phyloP scores from a whole-genome alignment of 2,113 vertebrate genomes.

The Sminthopsis crassicaudata region DNA sequence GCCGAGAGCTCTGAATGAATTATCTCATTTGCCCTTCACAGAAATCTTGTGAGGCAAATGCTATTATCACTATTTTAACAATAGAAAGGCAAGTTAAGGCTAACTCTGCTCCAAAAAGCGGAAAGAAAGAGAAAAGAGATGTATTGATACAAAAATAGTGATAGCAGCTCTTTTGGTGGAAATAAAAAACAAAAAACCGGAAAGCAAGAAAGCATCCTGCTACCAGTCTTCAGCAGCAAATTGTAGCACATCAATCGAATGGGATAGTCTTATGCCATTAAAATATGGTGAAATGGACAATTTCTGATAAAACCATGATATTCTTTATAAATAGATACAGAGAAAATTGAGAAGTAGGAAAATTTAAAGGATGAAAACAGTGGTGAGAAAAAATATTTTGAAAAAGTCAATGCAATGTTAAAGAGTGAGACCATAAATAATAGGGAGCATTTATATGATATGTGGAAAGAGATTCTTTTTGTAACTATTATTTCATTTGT shows the following conservation, averaged over 20 bases:
- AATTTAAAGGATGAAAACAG: too few species aligned
- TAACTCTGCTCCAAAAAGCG: neutral
- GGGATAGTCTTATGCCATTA: too few species aligned
- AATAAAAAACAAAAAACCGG: too few species aligned
- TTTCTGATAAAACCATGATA: too few species aligned
- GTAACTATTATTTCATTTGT: too few species aligned
- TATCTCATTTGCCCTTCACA: neutral
- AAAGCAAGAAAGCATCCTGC: neutral
- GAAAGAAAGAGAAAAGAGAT: neutral
- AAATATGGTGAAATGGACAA: too few species aligned
- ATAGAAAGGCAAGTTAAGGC: neutral
- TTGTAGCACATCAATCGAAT: neutral
- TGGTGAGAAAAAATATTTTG: neutral
- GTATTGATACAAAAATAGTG: neutral
- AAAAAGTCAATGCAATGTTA: neutral
- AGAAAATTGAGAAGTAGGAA: too few species aligned
- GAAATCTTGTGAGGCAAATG: neutral
- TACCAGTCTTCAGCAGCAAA: neutral
- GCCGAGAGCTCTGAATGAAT: neutral
- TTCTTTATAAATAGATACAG: too few species aligned
- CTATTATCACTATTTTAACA: neutral
- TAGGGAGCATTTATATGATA: neutral
- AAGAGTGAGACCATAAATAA: neutral
- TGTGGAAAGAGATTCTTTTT: neutral
- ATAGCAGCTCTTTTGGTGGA: neutral